Evolutionary conservation across 2,888 invertebrate genomes (phyloP), one percentile per base, ranked within the genome.

Genomic region (Acronicta leporina): DNA sequence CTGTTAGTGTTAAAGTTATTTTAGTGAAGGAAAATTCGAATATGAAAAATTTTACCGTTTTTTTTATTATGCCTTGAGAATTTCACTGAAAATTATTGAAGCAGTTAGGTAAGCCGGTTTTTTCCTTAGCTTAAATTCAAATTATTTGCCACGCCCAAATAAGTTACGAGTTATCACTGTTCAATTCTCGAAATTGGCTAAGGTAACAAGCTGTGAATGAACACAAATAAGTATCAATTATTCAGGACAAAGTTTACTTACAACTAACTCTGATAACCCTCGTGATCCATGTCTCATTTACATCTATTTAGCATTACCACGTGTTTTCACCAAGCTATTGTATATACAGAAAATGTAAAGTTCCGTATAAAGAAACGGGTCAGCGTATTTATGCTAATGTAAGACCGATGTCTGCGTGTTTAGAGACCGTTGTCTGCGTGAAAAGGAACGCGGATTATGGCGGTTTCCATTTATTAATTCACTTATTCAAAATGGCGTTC

Each of bases 351-450:
- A 49, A 54, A 43, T 41, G 11, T 51, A 27, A 45, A 65, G 46
- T 20, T 60, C 33, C 41, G 52, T 4, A 10, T 27, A 60, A 68
- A 60, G 50, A 59, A 68, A 60, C 49, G 44, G 44, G 44, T 27
- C 33, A 60, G 52, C 11, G 41, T 64, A 64, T 60, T 68, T 60
- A 60, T 60, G 49, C 52, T 30, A 61, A 50, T 55, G 27, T 30
- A 45, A 53, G 45, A 53, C 51, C 13, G 25, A 44, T 51, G 38
- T 38, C 13, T 38, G 42, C 42, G 42, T 38, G 38, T 38, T 38
- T 8, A 38, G 38, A 53, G 45, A 53, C 51, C 33, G 33, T 47
- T 33, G 45, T 53, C 55, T 50, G 52, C 35, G 45, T 60, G 20
- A 33, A 54, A 63, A 44, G 41, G 47, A 68, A 58, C 38, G 47